A percentile compares a stretch with the other conserved stretches of the same genome.
These are phyloP conservation scores for Tinea trinotella DNA, from an alignment of 2,888 invertebrate species.

Conservation along the genomic window DNA sequence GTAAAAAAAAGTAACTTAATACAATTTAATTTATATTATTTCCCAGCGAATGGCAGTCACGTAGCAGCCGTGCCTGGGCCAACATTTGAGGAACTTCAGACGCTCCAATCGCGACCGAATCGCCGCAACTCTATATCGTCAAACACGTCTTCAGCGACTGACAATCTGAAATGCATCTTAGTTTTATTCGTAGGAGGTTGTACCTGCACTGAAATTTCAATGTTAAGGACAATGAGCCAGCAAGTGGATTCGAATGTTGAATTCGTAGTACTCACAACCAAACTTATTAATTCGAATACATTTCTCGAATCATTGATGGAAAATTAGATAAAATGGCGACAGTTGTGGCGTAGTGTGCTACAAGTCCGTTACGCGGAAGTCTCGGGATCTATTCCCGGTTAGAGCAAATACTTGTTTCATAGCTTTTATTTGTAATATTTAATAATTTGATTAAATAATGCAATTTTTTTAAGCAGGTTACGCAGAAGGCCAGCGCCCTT, in stretches of 20 bases:
- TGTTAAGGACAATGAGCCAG: slow-evolving; percentile 80
- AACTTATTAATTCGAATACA: slow-evolving; percentile 90
- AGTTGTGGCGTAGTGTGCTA: no score
- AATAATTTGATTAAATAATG: no score
- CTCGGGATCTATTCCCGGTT: no score
- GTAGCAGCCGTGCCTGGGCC: slow-evolving; percentile 94
- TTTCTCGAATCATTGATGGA: slow-evolving; percentile 86
- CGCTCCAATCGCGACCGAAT: slow-evolving; percentile 68
- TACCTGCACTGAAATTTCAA: slow-evolving; percentile 94
- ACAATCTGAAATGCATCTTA: slow-evolving; percentile 81
- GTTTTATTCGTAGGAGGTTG: slow-evolving; percentile 98
- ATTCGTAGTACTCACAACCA: slow-evolving; percentile 92
- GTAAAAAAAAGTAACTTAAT: no score
- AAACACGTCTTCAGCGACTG: slow-evolving; percentile 67
- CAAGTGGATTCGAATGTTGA: slow-evolving; percentile 89
- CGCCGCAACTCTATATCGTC: slow-evolving; percentile 73
- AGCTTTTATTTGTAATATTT: no score
- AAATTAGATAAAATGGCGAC: background rate
- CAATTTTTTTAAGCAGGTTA: no score
- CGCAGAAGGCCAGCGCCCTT: no score
- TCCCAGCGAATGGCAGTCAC: no score
- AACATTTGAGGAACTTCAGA: slow-evolving; percentile 77
- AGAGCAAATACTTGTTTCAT: no score
- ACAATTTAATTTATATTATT: no score
- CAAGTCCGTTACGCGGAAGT: no score